Base-by-base conservation (phyloP, 2,888 invertebrate genomes). In the Nephrotoma guestfalica region DNA sequence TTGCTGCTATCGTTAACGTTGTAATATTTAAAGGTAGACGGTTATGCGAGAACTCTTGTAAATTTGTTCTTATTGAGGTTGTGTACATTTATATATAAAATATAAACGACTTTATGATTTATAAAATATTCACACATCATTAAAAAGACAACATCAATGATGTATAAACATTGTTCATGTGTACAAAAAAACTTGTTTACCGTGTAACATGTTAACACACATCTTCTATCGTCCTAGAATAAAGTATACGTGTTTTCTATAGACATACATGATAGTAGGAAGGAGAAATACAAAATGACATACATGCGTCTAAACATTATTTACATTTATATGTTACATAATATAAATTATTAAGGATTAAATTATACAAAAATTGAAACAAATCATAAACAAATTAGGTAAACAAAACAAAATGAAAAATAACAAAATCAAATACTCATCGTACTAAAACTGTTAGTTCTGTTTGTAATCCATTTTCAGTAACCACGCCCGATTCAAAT, bases 401-500 rank as follows among this genome's bases (percentile, higher is more conserved):
- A n/a, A 47, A 84, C 41, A 6, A 84, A 84, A 15, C n/a, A n/a
- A 84, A 84, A 41, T 30, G 6, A 41, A 83, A 47, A 83, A 83
- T 40, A 83, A 83, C 13, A 84, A 84, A 84, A 15, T 41, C 41
- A 41, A 84, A 86, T 86, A 86, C 85, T 89, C 90, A 90, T 89
- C 90, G 89, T 89, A 91, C 90, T 88, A 91, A 88, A 83, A 90
- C 89, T 86, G 90, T 91, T 87, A 90, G 89, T 89, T 91, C 91
- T 41, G 89, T 89, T 87, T 90, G 89, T 88, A 90, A 89, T 86
- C 91, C 90, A 89, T 91, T 91, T 87, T 91, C 91, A 45, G 91
- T 91, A 43, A 91, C 88, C 71, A 71, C 71, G 43, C 89, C 91
- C 47, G 91, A 91, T 87, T 91, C 91, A 5, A 90, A 51, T 41